Evolutionary conservation across 2,113 vertebrate genomes (phyloP).

Genomic region (Sturnira hondurensis): DNA sequence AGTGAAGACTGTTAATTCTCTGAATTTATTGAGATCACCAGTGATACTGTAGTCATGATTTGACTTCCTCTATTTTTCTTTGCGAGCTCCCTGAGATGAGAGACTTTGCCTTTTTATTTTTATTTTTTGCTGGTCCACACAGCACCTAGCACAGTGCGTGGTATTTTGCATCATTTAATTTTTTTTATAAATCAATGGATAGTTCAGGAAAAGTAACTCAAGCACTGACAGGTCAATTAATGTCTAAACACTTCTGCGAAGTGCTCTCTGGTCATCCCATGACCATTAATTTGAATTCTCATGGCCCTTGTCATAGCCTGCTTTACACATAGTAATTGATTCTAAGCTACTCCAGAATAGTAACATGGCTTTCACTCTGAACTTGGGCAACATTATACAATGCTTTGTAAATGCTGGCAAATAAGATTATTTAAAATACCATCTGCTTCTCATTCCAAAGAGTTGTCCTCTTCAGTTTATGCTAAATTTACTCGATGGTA

Average conservation of each 20-base stretch:
- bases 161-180: background rate
- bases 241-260: background rate
- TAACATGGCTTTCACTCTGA: background rate
- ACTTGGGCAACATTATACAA: background rate
- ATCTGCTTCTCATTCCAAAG: background rate
- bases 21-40: background rate
- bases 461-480: background rate
- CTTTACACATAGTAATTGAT: background rate
- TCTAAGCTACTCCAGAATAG: background rate
- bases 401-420: background rate
- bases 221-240: background rate
- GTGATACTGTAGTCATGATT: background rate
- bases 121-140: background rate
- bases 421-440: background rate
- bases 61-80: background rate
- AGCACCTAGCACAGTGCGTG: background rate
- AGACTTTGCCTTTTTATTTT: background rate
- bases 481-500: background rate
- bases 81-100: background rate
- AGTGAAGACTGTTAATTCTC: background rate
- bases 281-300: background rate
- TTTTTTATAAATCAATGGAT: background rate
- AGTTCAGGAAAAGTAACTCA: conserved; percentile 21
- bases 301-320: background rate
- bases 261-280: background rate